These are phyloP conservation scores for Spodoptera picta DNA, from an alignment of 2,888 invertebrate species.

Conservation along the genomic window DNA sequence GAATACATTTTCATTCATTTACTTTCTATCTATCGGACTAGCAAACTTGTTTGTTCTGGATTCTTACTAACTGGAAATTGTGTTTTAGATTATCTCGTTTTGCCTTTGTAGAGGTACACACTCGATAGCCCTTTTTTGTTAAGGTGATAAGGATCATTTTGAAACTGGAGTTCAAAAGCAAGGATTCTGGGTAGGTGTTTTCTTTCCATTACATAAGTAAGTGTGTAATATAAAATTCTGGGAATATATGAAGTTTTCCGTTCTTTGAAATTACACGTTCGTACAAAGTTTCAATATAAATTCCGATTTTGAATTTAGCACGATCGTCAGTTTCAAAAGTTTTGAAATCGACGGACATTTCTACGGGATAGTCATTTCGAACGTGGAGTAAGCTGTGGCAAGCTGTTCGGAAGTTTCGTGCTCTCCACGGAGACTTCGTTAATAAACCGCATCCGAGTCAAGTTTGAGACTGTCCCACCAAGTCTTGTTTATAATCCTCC, in stretches of 20 bases:
- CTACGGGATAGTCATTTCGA: conserved; percentile 55
- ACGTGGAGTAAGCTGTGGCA: conserved; percentile 54
- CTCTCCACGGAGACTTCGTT: conserved; percentile 52
- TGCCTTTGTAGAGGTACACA: background rate
- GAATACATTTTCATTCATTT: conserved; percentile 46
- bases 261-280: conserved; percentile 37
- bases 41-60: conserved; percentile 9
- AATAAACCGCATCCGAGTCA: conserved; percentile 57
- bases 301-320: conserved; percentile 55
- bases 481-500: conserved; percentile 18
- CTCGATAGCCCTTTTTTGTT: background rate
- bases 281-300: conserved; percentile 56
- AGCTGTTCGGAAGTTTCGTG: conserved; percentile 57
- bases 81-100: conserved; percentile 10
- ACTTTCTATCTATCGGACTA: conserved; percentile 15
- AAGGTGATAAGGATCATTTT: conserved; percentile 13
- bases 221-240: conserved; percentile 30
- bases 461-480: conserved; percentile 38
- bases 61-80: conserved; percentile 14
- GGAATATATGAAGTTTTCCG: conserved; percentile 41
- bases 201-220: conserved; percentile 23
- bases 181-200: conserved; percentile 18
- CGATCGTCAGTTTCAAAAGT: conserved; percentile 56
- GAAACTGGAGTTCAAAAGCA: conserved; percentile 15
- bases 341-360: conserved; percentile 53